phyloP scores from a whole-genome alignment of 2,888 invertebrate genomes.

The Neocrepidodera transversa region DNA sequence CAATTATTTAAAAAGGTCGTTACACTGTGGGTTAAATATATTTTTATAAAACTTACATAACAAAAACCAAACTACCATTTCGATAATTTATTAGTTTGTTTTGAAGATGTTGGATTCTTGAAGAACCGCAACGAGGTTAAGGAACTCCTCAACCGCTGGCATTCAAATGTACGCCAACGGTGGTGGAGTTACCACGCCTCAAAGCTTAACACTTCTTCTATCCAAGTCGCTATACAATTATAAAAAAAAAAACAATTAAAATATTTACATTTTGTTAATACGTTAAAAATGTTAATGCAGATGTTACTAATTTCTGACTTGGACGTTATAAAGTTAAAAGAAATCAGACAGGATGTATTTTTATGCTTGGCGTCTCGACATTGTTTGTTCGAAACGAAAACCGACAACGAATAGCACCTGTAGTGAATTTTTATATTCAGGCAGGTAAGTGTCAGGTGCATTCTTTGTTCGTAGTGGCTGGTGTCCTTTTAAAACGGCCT shows the following conservation, averaged over 20 bases:
- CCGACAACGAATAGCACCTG: conserved; percentile 29
- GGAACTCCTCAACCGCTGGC: conserved; percentile 84
- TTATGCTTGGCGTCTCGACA: conserved; percentile 22
- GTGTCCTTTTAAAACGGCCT: conserved; percentile 23
- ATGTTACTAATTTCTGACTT: conserved; percentile 4
- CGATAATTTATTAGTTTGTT: neutral
- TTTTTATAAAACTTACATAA: conserved; percentile 4
- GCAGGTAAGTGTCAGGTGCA: conserved; percentile 34
- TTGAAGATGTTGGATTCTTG: conserved; percentile 16
- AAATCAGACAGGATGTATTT: conserved; percentile 29
- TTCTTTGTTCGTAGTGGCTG: conserved; percentile 22
- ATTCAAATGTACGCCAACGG: conserved; percentile 73
- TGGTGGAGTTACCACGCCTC: conserved; percentile 85
- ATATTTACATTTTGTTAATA: too few species aligned
- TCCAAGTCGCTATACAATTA: too few species aligned
- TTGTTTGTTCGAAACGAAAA: conserved; percentile 27
- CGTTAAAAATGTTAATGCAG: too few species aligned
- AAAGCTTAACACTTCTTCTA: conserved; percentile 39
- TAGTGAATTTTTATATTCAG: conserved; percentile 30
- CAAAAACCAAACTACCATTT: conserved; percentile 2
- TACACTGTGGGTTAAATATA: too few species aligned
- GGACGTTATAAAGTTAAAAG: conserved; percentile 3
- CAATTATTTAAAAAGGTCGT: too few species aligned
- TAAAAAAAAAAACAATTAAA: too few species aligned
- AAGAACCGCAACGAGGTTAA: conserved; percentile 68